These are phyloP conservation scores for Potamilus streckersoni DNA, from an alignment of 1,140 invertebrate species.

Conservation along the genomic window DNA sequence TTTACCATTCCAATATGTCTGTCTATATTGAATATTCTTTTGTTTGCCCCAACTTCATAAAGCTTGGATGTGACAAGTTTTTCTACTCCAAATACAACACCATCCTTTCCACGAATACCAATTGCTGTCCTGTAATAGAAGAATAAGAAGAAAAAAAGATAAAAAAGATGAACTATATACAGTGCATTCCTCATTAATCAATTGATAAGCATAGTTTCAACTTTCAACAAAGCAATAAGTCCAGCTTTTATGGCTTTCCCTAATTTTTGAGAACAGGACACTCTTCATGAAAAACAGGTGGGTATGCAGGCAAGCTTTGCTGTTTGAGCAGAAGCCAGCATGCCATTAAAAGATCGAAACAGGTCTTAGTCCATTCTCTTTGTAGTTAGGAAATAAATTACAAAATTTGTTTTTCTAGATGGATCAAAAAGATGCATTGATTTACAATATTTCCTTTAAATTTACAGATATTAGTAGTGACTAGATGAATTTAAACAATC, in stretches of 20 bases:
- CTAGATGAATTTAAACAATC: too few relatives aligned
- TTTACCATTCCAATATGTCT: constrained; percentile 92
- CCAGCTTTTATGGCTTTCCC: background rate
- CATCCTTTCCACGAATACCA: constrained; percentile 94
- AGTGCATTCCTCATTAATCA: background rate
- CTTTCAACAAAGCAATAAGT: background rate
- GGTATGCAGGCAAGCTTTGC: background rate
- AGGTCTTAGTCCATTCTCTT: too few relatives aligned
- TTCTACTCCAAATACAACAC: constrained; percentile 97
- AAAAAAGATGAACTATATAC: background rate
- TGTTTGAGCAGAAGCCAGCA: background rate
- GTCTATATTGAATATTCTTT: constrained; percentile 94
- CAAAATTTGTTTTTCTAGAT: too few relatives aligned
- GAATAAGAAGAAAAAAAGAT: constrained; percentile 12
- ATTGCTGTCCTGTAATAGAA: constrained; percentile 82
- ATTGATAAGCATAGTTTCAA: background rate
- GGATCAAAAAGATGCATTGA: too few relatives aligned
- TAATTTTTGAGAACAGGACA: background rate
- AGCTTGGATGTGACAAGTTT: constrained; percentile 98
- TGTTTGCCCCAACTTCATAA: constrained; percentile 93
- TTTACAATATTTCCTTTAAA: too few relatives aligned
- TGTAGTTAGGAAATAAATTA: too few relatives aligned
- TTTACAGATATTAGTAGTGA: too few relatives aligned
- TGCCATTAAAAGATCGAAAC: background rate
- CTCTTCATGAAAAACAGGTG: background rate